These are phyloP conservation scores for Melitaea athalia DNA, from an alignment of 2,888 invertebrate species.

Conservation along the genomic window DNA sequence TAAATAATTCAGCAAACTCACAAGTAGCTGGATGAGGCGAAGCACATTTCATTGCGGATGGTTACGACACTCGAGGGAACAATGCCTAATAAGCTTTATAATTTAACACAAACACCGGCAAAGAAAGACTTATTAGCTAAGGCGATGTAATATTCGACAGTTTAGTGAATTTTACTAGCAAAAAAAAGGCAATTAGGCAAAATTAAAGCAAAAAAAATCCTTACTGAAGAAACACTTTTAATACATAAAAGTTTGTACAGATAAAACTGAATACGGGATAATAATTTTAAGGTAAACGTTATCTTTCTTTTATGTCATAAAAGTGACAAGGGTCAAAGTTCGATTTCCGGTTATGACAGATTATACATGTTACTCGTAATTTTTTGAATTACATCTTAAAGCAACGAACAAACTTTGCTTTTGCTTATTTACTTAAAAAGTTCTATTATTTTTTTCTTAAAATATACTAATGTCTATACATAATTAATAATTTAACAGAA, in stretches of 20 bases:
- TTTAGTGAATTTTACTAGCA: constrained; percentile 7
- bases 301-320: background rate
- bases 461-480: background rate
- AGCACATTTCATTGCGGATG: constrained; percentile 65
- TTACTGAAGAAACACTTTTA: background rate
- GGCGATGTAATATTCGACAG: constrained; percentile 25
- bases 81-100: constrained; percentile 78
- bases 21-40: constrained; percentile 50
- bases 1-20: constrained; percentile 57
- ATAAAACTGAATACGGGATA: background rate
- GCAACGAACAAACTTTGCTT: no score
- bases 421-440: background rate
- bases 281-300: background rate
- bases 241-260: background rate
- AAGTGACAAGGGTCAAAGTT: constrained; percentile 3
- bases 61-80: constrained; percentile 73
- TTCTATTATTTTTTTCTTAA: background rate
- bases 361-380: background rate
- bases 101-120: constrained; percentile 67
- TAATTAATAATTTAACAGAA: background rate
- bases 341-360: constrained; percentile 6
- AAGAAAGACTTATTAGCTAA: constrained; percentile 62
- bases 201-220: background rate
- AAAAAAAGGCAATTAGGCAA: background rate
- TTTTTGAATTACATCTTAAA: background rate